Conservation (phyloP, 2,113 vertebrate genomes). For the Tangachromis dhanisi region DNA sequence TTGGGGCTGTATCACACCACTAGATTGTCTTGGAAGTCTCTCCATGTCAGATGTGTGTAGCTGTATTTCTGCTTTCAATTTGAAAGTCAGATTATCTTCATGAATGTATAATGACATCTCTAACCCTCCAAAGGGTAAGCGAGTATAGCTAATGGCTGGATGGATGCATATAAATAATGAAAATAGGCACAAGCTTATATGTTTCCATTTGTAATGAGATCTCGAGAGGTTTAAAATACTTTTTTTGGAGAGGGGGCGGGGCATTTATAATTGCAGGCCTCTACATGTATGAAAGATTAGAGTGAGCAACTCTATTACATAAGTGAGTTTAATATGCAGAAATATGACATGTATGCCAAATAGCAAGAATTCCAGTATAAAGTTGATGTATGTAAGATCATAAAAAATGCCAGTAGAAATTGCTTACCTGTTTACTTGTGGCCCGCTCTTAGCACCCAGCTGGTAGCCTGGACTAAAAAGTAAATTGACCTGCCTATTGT, state of each 20-base stretch:
- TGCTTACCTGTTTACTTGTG: neutral
- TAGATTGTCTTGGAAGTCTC: neutral
- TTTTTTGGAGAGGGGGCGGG: neutral
- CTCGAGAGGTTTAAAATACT: neutral
- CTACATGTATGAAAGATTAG: neutral
- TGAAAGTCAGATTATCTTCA: neutral
- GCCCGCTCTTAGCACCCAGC: neutral
- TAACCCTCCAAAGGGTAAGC: neutral
- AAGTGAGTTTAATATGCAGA: neutral
- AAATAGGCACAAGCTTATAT: neutral
- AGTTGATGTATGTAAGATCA: no score
- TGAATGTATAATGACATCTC: neutral
- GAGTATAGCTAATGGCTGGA: neutral
- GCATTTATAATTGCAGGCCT: neutral
- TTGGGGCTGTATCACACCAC: neutral
- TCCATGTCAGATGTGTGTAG: neutral
- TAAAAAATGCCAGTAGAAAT: neutral
- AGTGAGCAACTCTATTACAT: neutral
- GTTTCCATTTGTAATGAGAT: neutral
- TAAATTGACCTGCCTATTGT: neutral
- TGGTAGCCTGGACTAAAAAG: neutral
- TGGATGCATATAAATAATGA: neutral
- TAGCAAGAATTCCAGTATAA: fast-evolving
- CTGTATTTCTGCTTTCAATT: neutral
- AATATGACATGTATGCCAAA: neutral